Evolutionary conservation across 2,888 invertebrate species (phyloP), one percentile per base, ranked within the genome.

Genomic region (Agrochola macilenta): DNA sequence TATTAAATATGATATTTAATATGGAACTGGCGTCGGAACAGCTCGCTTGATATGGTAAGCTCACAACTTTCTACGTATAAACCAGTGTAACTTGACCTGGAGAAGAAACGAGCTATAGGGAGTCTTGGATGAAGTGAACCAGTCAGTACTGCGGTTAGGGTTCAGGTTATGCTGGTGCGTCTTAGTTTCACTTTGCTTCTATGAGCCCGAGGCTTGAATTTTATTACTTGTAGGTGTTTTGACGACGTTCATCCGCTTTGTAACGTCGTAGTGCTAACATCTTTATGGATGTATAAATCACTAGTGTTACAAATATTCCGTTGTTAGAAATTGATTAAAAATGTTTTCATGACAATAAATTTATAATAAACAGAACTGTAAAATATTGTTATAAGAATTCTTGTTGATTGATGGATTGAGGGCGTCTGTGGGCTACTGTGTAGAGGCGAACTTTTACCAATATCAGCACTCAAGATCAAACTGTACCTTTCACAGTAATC

Each of bases 131-230:
- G 58, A 35, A 49, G 23, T 72, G 68, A 73, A 58, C 58, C 46
- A 66, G 70, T 68, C 49, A n/a, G 76, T 82, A 17, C 90, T 65
- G 70, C 80, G 71, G 69, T 76, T 72, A 81, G 75, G 83, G 93
- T 61, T 92, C 93, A 87, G 82, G 79, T 77, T 90, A 89, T 68
- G 78, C 49, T 93, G 93, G 92, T 71, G 73, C 54, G 58, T 75
- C 78, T 88, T 91, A 90, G 91, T 95, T 95, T 95, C 94, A 92
- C 95, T 92, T 92, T 83, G 92, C 94, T 94, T 93, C 94, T 94
- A 94, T 92, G 84, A 86, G 94, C 95, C 94, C 83, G 84, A 81
- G 94, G 95, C 94, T 86, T 85, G 86, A 85, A 89, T 93, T 93
- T 93, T 93, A 93, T 92, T 89, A 88, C 74, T 87, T 80, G 91